These are phyloP conservation scores for Rotaria macrura DNA, from an alignment of 2,888 invertebrate species.

Conservation along the genomic window DNA sequence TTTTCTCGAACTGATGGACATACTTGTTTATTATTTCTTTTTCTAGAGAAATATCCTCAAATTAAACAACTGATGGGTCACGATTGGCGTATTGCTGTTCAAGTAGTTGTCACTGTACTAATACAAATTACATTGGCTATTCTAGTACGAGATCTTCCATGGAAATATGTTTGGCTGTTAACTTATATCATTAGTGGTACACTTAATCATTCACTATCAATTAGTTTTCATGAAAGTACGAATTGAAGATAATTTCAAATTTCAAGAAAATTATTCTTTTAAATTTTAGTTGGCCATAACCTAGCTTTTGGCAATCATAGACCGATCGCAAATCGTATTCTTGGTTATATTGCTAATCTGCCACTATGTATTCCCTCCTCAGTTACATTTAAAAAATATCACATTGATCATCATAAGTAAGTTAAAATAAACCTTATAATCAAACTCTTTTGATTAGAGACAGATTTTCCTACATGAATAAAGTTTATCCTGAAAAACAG, in stretches of 20 bases:
- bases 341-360: slow-evolving; percentile 88
- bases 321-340: slow-evolving; percentile 71
- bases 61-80: slow-evolving; percentile 75
- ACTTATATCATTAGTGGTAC: slow-evolving; percentile 91
- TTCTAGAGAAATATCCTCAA: slow-evolving; percentile 81
- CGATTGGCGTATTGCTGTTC: slow-evolving; percentile 84
- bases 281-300: slow-evolving; percentile 87
- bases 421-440: slow-evolving; percentile 34
- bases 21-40: background rate
- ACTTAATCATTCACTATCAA: slow-evolving; percentile 79
- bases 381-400: slow-evolving; percentile 87
- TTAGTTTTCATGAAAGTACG: slow-evolving; percentile 72
- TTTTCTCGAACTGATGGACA: background rate
- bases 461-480: too few species aligned
- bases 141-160: slow-evolving; percentile 66
- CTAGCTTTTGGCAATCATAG: slow-evolving; percentile 85
- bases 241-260: background rate
- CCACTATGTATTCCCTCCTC: slow-evolving; percentile 89
- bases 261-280: slow-evolving; percentile 36
- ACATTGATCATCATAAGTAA: slow-evolving; percentile 76
- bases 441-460: too few species aligned
- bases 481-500: too few species aligned
- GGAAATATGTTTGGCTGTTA: slow-evolving; percentile 65
- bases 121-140: slow-evolving; percentile 67
- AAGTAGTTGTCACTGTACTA: slow-evolving; percentile 73